Percentiles rank a stretch among this genome's conserved stretches.
These are phyloP conservation scores for Anabas testudineus DNA, from an alignment of 2,797 vertebrate species.

Conservation along the genomic window DNA sequence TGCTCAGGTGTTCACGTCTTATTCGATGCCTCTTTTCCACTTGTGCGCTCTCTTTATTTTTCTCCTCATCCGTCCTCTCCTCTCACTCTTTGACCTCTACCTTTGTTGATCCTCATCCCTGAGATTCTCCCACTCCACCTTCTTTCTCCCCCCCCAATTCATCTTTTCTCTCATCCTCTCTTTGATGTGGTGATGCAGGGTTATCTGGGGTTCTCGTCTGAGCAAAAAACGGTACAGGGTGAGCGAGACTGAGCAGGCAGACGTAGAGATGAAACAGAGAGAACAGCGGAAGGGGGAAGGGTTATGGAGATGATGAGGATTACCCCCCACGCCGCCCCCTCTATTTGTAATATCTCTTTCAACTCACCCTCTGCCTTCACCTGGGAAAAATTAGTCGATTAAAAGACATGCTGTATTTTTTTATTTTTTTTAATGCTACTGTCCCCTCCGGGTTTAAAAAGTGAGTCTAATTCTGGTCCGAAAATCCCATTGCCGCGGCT, in stretches of 20 bases:
- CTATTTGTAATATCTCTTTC: conserved; percentile 56
- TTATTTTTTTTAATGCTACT: conserved; percentile 28
- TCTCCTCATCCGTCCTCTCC: conserved; percentile 22
- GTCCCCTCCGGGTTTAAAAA: conserved; percentile 32
- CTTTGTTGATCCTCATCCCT: conserved; percentile 53
- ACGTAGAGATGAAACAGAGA: conserved; percentile 20
- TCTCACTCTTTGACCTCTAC: conserved; percentile 55
- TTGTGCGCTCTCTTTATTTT: conserved; percentile 5
- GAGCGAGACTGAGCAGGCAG: conserved; percentile 31
- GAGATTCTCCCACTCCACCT: conserved; percentile 54
- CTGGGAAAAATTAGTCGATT: conserved; percentile 6
- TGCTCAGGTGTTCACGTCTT: conserved; percentile 54
- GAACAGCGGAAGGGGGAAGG: conserved; percentile 19
- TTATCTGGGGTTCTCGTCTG: conserved; percentile 71
- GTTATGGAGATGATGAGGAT: conserved; percentile 30
- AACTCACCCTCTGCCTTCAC: conserved; percentile 53
- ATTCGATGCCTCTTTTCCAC: conserved; percentile 26
- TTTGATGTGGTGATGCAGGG: conserved; percentile 78
- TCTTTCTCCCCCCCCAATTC: conserved; percentile 33
- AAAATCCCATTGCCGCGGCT: conserved; percentile 43
- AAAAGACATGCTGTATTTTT: conserved; percentile 22
- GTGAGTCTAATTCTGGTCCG: conserved; percentile 32
- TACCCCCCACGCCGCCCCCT: too few relatives aligned
- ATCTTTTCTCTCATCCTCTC: conserved; percentile 72
- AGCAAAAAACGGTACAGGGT: conserved; percentile 49